Evolutionary conservation across 2,888 invertebrate species (phyloP), one percentile per base, ranked within the genome.

Genomic region (Aphidius colemani): DNA sequence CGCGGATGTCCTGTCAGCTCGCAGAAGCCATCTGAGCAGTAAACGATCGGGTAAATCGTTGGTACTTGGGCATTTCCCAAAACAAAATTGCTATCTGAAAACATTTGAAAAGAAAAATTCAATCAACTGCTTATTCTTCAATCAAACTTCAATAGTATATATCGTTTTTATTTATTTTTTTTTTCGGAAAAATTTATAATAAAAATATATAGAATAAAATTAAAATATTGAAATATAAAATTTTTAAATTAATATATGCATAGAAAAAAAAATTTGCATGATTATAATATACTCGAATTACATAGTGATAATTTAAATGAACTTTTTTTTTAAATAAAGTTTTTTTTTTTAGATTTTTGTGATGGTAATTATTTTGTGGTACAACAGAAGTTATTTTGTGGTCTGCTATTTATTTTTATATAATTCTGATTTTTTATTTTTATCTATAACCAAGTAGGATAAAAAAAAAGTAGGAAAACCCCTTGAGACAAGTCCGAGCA

Each of bases 11-110:
- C 95, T 66, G 96, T 95, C 87, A 96, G 90, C 87, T 96, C 96
- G 84, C 95, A 95, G 86, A 96, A 96, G 66, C 96, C 96, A 87
- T 96, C 96, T 67, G 95, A 95, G 86, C 96, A 96, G 86, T 96
- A 96, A 76, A 96, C 96, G 86, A 96, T 96, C 74, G 96, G 96
- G 86, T 94, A 93, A 72, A 89, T 83, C 75, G 89, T 84, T 67
- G 91, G 90, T 76, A 95, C 96, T 85, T 96, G 96, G 73, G 96
- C 96, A 86, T 96, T 96, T 79, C 96, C 96, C 85, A 96, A 86
- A 78, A 96, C 96, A 85, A 96, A 96, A 87, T 96, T 96, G 87
- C 95, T 96, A 85, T 96, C 96, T 96, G 92, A 64, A 85, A 86
- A 18, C 13, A 18, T 18, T 18, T 2, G 18, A 18, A 13, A 11